A percentile compares a stretch with the other conserved stretches of the same genome.
These are phyloP conservation scores for Pentalonia nigronervosa DNA, from an alignment of 1,140 invertebrate species.

Conservation along the genomic window DNA sequence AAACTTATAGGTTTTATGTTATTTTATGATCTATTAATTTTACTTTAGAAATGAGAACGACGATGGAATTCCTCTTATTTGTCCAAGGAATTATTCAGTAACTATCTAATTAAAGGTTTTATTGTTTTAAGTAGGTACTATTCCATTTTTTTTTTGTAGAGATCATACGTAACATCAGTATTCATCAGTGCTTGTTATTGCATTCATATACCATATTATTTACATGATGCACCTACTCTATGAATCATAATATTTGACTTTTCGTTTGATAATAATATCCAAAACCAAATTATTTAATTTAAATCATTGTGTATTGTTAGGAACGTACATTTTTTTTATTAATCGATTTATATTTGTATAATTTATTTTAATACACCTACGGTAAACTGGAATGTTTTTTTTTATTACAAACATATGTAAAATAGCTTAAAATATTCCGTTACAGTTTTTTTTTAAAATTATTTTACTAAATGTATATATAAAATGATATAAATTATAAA, in stretches of 20 bases:
- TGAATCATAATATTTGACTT: background rate
- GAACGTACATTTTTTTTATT: background rate
- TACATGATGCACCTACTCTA: background rate
- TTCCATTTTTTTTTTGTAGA: background rate
- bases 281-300: background rate
- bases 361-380: background rate
- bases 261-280: background rate
- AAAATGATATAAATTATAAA: background rate
- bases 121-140: background rate
- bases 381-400: background rate
- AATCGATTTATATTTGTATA: background rate
- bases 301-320: background rate
- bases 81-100: background rate
- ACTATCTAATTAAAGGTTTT: background rate
- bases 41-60: background rate
- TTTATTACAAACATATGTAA: slow-evolving; percentile 16
- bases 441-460: background rate
- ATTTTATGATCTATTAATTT: background rate
- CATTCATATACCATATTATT: background rate
- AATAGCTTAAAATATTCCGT: slow-evolving; percentile 10
- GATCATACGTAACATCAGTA: background rate
- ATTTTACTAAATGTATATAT: background rate
- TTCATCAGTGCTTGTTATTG: background rate
- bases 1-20: background rate
- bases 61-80: background rate